Conservation (phyloP, 1,140 invertebrate genomes). For the Eurosta solidaginis region DNA sequence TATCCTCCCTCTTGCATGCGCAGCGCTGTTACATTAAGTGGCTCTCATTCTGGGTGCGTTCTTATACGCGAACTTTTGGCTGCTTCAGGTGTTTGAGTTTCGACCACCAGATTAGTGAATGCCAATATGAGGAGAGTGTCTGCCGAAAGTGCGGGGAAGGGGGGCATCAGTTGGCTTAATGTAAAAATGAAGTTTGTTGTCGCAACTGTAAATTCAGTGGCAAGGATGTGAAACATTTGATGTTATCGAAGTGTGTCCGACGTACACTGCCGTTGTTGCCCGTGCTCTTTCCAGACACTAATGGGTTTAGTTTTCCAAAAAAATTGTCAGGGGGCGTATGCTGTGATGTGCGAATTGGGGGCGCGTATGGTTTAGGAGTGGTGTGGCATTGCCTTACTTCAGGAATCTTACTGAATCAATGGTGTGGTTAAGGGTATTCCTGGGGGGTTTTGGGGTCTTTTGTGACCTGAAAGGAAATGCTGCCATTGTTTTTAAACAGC, state of each 20-base stretch:
- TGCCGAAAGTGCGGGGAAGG: conserved; percentile 30
- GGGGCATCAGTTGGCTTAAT: conserved; percentile 60
- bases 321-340: background rate
- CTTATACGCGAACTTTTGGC: no score
- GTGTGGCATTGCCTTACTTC: background rate
- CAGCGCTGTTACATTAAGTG: background rate
- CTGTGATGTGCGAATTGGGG: background rate
- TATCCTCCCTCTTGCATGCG: background rate
- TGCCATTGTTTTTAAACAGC: conserved; percentile 1
- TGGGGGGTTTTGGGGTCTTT: background rate
- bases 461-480: background rate
- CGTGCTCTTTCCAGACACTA: no score
- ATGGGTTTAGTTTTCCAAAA: background rate
- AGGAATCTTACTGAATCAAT: no score
- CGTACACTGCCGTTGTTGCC: no score
- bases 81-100: no score
- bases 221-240: no score
- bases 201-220: no score
- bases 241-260: no score
- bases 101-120: no score
- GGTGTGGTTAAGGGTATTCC: background rate
- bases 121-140: no score
- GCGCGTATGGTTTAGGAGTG: background rate
- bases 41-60: background rate
- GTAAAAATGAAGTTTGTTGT: no score